Evolutionary conservation across 2,113 vertebrate species (phyloP), one percentile per base, ranked within the genome.

Genomic region (Hiodon tergisus): DNA sequence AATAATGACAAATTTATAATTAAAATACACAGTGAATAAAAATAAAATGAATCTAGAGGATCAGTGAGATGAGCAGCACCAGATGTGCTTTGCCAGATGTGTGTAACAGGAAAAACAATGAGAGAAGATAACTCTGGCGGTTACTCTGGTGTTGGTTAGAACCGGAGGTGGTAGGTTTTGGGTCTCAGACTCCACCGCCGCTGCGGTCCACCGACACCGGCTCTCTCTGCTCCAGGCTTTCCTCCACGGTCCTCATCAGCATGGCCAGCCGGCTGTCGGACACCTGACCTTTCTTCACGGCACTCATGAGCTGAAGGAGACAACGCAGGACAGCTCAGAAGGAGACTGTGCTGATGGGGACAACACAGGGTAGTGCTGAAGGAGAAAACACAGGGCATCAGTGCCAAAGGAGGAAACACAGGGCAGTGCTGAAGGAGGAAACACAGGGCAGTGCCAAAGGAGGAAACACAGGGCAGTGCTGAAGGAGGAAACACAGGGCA

Each of bases 181-280:
- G 65, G 50, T n/a, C 85, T 97, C 88, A 99, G 80, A 99, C 87
- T 46, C 97, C 97, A 0, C 97, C 97, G 0, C 97, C 93, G 13
- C 97, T 98, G 0, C 96, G 92, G 84, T 97, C 96, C 86, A 99
- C 97, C 0, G 95, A 89, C 80, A 98, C 96, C 0, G 93, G 86
- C 3, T 87, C 88, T 77, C 95, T 85, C 59, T 74, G 83, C 17
- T 89, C 87, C 75, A 98, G 88, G 3, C 93, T 96, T 82, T 98
- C 96, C 86, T 99, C 97, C 0, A 91, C 97, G 0, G 91, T 90
- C 86, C 96, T 98, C 95, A 98, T 92, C 7, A 99, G 92, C 16
- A 97, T 94, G 6, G 96, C 97, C 73, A 99, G 89, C 0, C 97
- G 89, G 89, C 94, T 98, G 76, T 94, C 93, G 0, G 97, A 98